These are phyloP conservation scores for Drosophila rufa DNA, from an alignment of 1,140 invertebrate species.

Conservation along the genomic window DNA sequence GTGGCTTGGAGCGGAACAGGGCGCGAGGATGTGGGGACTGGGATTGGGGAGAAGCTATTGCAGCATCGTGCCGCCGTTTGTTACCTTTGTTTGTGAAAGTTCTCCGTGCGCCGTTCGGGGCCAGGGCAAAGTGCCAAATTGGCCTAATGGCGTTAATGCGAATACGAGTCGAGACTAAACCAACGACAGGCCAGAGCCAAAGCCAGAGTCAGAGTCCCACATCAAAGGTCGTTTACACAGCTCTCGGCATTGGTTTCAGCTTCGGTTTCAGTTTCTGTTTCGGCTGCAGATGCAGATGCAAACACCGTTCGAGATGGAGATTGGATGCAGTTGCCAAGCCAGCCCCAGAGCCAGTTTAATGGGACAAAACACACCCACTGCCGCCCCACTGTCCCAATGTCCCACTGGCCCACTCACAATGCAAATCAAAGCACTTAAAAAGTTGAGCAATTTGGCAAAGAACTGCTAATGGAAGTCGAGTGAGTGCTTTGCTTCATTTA, in stretches of 20 bases:
- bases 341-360: conserved; percentile 18
- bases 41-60: conserved; percentile 14
- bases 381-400: not conserved
- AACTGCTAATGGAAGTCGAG: conserved; percentile 31
- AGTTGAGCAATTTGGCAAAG: conserved; percentile 57
- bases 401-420: conserved; percentile 37
- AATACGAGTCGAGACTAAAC: conserved; percentile 75
- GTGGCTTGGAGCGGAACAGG: conserved; percentile 12
- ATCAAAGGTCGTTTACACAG: conserved; percentile 71
- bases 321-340: conserved; percentile 52
- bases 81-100: conserved; percentile 72
- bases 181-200: conserved; percentile 43
- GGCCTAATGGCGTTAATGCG: conserved; percentile 82
- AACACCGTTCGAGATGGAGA: conserved; percentile 14
- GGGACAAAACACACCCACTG: conserved; percentile 4
- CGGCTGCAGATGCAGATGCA: conserved; percentile 3
- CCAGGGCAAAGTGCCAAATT: conserved; percentile 78
- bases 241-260: conserved; percentile 5
- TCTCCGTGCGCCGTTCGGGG: conserved; percentile 51
- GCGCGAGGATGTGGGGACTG: not conserved
- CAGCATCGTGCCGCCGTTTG: conserved; percentile 51
- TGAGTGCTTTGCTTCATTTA: conserved; percentile 29
- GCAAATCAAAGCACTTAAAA: conserved; percentile 72
- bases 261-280: conserved; percentile 13
- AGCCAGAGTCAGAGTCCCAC: conserved; percentile 28